phyloP scores from a whole-genome alignment of 2,888 invertebrate species.

The Lithophane leautieri region DNA sequence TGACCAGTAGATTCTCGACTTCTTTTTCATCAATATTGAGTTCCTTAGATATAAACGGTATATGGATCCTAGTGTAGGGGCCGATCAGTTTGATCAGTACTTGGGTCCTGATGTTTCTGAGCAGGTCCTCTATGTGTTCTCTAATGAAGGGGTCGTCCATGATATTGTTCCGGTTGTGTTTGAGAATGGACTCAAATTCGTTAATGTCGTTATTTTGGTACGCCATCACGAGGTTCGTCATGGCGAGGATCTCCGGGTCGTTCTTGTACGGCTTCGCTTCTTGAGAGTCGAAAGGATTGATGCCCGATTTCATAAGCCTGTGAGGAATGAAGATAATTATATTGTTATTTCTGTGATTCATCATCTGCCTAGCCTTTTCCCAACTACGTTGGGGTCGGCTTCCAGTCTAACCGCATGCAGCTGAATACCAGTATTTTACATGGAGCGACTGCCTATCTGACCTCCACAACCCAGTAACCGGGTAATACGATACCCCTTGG shows the following conservation, averaged over 20 bases:
- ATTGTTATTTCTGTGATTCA: not conserved
- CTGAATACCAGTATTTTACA: no score
- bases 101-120: conserved; percentile 98
- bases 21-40: conserved; percentile 98
- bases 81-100: conserved; percentile 99
- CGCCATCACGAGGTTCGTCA: conserved; percentile 99
- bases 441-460: no score
- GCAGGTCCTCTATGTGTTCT: conserved; percentile 99
- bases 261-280: conserved; percentile 99
- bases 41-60: conserved; percentile 99
- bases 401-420: no score
- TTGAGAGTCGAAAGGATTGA: conserved; percentile 99
- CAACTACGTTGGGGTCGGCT: no score
- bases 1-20: conserved; percentile 98
- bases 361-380: no score
- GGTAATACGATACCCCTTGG: no score
- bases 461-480: no score
- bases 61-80: conserved; percentile 99
- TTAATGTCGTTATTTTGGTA: conserved; percentile 99
- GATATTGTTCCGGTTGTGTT: conserved; percentile 96
- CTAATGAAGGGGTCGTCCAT: conserved; percentile 99
- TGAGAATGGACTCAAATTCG: conserved; percentile 98
- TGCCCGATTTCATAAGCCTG: conserved; percentile 99
- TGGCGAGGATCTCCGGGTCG: conserved; percentile 99
- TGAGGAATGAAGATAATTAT: not conserved